Base-by-base conservation (phyloP, 2,113 vertebrate species). In the Cepphus grylle region DNA sequence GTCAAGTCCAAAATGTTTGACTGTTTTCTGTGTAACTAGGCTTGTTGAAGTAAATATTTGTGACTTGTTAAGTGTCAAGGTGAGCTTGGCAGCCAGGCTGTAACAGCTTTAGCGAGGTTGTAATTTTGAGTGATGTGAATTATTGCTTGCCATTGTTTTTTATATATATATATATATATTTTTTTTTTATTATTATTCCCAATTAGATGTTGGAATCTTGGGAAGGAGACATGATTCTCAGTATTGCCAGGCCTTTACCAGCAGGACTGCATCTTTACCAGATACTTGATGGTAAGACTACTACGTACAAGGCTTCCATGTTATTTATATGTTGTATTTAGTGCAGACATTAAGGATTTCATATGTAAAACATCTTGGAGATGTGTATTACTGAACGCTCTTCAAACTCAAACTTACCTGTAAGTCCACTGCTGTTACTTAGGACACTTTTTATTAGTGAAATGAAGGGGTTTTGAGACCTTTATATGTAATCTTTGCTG, bases 261-360 rank as follows among this genome's bases (percentile, higher is more conserved):
- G 99, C 99, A 40, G 99, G 99, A 71, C 98, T 99, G 26, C 99
- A 99, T 84, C 94, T 99, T 83, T 99, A 99, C 88, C 98, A 98
- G 62, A 96, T 97, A 6, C 97, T 99, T 2, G 96, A 98, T 86
- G 99, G 99, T 99, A 97, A 98, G 97, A 83, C 12, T 58, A 8
- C 30, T 61, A 16, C 71, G 2, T 61, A 12, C 9, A 52, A 79
- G 15, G 34, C 15, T 67, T 50, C 49, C 3, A 0, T 25, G 29
- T 70, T 78, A 42, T 29, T 78, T 53, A 5, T 38, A 5, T 45
- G 6, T 25, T 53, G 19, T 27, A 14, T 53, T 79, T 78, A 36
- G 42, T 70, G 58, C 59, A 66, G 32, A 2, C n/a, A 14, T 21
- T 3, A 9, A 42, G 19, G 59, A 32, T 79, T 69, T 63, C 4